phyloP scores from a whole-genome alignment of 2,888 invertebrate genomes.

The Eretmocerus hayati region DNA sequence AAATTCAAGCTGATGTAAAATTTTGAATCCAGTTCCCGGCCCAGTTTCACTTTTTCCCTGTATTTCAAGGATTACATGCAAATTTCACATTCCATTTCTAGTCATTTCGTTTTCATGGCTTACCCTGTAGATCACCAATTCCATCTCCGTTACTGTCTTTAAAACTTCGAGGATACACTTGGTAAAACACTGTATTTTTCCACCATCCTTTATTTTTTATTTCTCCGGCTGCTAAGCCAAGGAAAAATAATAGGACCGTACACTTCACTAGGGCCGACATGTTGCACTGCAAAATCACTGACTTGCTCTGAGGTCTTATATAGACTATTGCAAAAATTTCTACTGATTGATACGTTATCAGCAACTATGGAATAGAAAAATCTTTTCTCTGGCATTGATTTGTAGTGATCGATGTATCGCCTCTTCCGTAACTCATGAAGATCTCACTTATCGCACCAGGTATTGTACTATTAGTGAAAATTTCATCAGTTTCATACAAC shows the following conservation, averaged over 20 bases:
- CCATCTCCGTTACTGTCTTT: conserved; percentile 36
- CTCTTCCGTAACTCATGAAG: no score
- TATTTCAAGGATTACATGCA: no score
- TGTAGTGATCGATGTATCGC: no score
- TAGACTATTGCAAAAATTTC: conserved; percentile 10
- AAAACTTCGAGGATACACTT: conserved; percentile 40
- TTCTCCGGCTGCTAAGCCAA: conserved; percentile 24
- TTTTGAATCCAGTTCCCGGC: no score
- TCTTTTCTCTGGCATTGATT: not conserved
- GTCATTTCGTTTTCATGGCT: no score
- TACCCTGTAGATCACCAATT: conserved; percentile 37
- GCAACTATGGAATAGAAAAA: not conserved
- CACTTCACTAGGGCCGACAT: conserved; percentile 20
- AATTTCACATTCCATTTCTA: no score
- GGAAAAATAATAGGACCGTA: conserved; percentile 24
- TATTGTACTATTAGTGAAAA: no score
- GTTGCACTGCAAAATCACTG: conserved; percentile 10
- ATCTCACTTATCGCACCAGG: no score
- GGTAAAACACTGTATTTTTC: conserved; percentile 38
- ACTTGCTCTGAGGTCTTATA: conserved; percentile 17
- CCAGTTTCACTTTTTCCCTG: no score
- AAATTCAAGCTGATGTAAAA: no score
- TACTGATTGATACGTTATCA: conserved; percentile 23
- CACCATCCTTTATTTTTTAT: conserved; percentile 38
- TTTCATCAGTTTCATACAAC: no score